Conservation (phyloP, 2,888 invertebrate genomes). For the Balanococcus diminutus region DNA sequence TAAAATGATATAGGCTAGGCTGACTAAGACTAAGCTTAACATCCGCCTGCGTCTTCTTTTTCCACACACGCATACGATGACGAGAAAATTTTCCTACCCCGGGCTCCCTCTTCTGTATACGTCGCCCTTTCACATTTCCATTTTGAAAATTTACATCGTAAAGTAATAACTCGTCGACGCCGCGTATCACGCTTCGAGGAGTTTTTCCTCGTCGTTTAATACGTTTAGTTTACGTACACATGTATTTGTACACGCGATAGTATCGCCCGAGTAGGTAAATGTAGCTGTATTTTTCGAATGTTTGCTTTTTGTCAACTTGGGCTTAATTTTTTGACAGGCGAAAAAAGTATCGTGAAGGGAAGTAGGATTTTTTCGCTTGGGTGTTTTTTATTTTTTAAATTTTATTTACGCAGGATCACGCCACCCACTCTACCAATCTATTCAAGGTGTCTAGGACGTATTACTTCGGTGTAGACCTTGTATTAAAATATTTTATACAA, state of each 20-base stretch:
- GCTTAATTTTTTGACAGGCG: neutral
- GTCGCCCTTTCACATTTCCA: neutral
- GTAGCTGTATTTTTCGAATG: neutral
- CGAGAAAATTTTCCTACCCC: neutral
- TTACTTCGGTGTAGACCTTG: no score
- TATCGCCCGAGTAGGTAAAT: neutral
- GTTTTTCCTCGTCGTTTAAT: conserved; percentile 5
- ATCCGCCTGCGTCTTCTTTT: neutral
- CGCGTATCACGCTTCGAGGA: neutral
- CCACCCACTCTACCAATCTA: no score
- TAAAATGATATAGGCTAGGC: neutral
- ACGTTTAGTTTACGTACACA: no score
- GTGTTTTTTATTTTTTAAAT: no score
- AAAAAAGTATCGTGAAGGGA: neutral
- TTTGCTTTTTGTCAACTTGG: neutral
- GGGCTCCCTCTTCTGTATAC: neutral
- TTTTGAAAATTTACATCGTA: conserved; percentile 25
- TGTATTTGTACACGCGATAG: neutral
- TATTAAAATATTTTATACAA: no score
- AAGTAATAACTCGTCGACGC: conserved; percentile 21
- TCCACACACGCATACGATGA: neutral
- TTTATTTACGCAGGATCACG: no score
- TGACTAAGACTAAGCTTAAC: conserved; percentile 6
- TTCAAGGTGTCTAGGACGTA: no score
- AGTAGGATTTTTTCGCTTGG: neutral